phyloP scores from a whole-genome alignment of 2,797 vertebrate genomes.

The Tokudaia tokunoshimensis region DNA sequence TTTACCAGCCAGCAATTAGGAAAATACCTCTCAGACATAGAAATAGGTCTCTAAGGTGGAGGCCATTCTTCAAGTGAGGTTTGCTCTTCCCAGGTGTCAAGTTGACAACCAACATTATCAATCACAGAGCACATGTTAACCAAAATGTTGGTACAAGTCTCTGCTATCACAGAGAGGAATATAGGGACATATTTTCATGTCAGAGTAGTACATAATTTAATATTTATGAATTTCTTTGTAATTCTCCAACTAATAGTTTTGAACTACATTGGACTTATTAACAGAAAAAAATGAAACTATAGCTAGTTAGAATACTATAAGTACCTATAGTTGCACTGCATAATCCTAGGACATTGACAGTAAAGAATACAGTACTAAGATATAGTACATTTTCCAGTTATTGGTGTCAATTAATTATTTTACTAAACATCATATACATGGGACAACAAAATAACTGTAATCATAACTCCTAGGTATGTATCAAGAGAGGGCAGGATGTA shows the following conservation, averaged over 20 bases:
- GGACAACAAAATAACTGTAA: background rate
- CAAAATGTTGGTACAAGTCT: background rate
- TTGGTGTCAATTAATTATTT: background rate
- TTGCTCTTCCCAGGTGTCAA: background rate
- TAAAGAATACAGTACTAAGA: background rate
- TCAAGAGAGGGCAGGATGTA: background rate
- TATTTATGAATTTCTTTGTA: background rate
- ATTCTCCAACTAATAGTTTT: background rate
- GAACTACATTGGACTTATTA: background rate
- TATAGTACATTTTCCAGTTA: background rate
- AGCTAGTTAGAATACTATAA: background rate
- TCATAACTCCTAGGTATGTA: background rate
- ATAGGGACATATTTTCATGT: background rate
- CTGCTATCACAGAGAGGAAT: background rate
- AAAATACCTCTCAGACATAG: background rate
- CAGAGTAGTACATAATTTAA: background rate
- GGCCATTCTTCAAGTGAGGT: background rate
- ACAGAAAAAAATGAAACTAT: background rate
- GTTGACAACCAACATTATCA: background rate
- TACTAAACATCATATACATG: background rate
- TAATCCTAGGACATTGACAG: no score
- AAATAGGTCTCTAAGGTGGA: background rate
- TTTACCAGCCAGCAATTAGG: background rate
- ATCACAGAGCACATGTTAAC: no score
- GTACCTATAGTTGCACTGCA: rapidly evolving